Percentiles rank a stretch among this genome's conserved stretches.
Conservation (phyloP, 2,113 vertebrate species). For the Notarius lentiginosus region DNA sequence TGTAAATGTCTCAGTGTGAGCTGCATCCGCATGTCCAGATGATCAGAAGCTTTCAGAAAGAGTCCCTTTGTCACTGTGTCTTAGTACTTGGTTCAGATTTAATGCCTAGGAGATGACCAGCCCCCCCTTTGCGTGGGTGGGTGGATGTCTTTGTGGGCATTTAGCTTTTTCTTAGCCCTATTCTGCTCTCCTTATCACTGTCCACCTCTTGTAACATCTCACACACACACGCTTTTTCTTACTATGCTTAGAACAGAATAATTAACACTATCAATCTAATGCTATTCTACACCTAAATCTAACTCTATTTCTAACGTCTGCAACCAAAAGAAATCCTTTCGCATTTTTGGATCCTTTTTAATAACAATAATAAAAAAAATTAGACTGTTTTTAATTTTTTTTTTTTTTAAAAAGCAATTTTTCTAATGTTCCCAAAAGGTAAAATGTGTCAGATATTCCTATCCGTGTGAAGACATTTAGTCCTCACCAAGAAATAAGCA, state of each 20-base stretch:
- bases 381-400: background rate
- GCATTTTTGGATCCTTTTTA: background rate
- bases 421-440: background rate
- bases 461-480: background rate
- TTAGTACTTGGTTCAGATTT: background rate
- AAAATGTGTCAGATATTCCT: background rate
- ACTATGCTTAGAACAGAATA: background rate
- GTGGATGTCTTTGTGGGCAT: background rate
- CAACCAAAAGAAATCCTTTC: background rate
- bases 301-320: background rate
- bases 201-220: background rate
- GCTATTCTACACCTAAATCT: background rate
- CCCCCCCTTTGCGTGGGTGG: background rate
- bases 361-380: too few relatives aligned
- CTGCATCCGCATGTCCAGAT: conserved; percentile 19
- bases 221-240: background rate
- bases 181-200: background rate
- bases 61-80: conserved; percentile 9
- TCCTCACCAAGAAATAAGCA: background rate
- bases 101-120: background rate
- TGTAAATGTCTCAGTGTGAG: conserved; percentile 13
- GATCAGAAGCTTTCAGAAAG: conserved; percentile 5
- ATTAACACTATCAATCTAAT: background rate
- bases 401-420: background rate
- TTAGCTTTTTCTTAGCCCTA: background rate